phyloP scores from a whole-genome alignment of 2,113 vertebrate species.

The Platysternon megacephalum region DNA sequence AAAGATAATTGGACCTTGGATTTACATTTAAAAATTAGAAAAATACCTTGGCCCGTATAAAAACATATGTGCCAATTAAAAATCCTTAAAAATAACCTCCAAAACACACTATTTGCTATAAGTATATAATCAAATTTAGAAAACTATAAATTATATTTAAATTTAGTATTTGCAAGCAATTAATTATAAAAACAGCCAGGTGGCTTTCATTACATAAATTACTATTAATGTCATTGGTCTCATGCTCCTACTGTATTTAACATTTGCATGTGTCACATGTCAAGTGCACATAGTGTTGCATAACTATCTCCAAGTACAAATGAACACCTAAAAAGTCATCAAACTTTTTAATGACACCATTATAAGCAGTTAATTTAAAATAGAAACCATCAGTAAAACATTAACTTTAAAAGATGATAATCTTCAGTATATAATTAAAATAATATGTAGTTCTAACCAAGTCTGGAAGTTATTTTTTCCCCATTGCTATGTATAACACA shows the following conservation, averaged over 20 bases:
- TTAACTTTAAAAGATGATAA: not conserved
- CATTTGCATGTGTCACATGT: conserved; percentile 90
- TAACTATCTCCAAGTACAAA: conserved; percentile 81
- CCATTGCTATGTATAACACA: not conserved
- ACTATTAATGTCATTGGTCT: conserved; percentile 95
- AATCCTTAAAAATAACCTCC: conserved; percentile 25
- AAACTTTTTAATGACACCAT: conserved; percentile 36
- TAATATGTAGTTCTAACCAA: not conserved
- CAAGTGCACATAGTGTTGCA: conserved; percentile 81
- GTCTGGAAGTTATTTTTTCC: not conserved
- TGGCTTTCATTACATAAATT: conserved; percentile 92
- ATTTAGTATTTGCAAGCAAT: conserved; percentile 97
- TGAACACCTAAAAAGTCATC: conserved; percentile 53
- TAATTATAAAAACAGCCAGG: conserved; percentile 94
- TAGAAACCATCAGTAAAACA: too few relatives aligned
- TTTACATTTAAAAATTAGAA: not conserved
- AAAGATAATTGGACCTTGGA: conserved; percentile 11
- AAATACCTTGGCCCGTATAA: not conserved
- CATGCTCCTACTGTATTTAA: conserved; percentile 92
- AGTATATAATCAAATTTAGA: conserved; percentile 83
- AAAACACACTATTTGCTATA: conserved; percentile 66
- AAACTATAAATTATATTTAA: conserved; percentile 92
- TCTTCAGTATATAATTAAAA: not conserved
- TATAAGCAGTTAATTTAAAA: conserved; percentile 18
- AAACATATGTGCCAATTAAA: conserved; percentile 7